phyloP scores from a whole-genome alignment of 2,888 invertebrate species.

The Cabera pusaria region DNA sequence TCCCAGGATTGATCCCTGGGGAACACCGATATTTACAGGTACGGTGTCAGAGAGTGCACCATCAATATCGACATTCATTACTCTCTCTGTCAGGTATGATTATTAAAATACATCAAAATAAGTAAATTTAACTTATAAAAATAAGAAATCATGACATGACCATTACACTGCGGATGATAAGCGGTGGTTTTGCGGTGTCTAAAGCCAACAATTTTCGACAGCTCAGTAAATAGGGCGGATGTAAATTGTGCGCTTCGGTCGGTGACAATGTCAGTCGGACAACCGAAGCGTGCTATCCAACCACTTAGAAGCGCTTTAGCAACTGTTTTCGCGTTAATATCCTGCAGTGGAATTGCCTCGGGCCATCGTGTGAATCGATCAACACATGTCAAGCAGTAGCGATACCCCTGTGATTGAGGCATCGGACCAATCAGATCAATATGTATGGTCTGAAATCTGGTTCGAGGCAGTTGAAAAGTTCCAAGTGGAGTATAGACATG shows the following conservation, averaged over 20 bases:
- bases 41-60: no score
- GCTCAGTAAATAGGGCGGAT: constrained; percentile 16
- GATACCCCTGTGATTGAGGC: constrained; percentile 16
- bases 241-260: constrained; percentile 51
- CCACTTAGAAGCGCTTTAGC: constrained; percentile 40
- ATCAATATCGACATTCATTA: no score
- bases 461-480: constrained; percentile 31
- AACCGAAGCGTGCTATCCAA: constrained; percentile 37
- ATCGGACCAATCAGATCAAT: constrained; percentile 31
- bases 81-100: no score
- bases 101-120: no score
- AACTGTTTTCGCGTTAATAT: constrained; percentile 53
- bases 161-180: no score
- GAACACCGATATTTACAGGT: no score
- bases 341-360: constrained; percentile 29
- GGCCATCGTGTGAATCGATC: constrained; percentile 36
- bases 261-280: constrained; percentile 42
- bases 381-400: constrained; percentile 34
- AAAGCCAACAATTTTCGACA: constrained; percentile 12
- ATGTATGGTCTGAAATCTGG: constrained; percentile 32
- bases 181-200: constrained; percentile 25
- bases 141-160: no score
- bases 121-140: no score
- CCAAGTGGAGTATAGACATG: constrained; percentile 40
- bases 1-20: no score